Percentiles rank a stretch among this genome's conserved stretches.
These are phyloP conservation scores for Burhinus bistriatus DNA, from an alignment of 2,113 vertebrate species.

Conservation along the genomic window DNA sequence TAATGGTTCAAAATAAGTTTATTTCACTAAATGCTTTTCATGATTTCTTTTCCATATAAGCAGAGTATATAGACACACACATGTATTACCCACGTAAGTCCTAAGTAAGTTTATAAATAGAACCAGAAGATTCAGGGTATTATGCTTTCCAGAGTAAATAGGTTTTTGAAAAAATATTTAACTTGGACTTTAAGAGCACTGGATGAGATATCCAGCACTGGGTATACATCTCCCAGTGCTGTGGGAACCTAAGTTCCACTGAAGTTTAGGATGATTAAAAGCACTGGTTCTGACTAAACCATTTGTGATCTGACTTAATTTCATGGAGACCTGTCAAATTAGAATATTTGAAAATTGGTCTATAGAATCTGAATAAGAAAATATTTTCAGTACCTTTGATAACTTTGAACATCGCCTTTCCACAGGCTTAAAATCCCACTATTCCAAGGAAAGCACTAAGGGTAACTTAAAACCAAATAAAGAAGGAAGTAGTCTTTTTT, in stretches of 20 bases:
- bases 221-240: background rate
- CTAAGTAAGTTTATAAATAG: slow-evolving; percentile 10
- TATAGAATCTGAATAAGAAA: background rate
- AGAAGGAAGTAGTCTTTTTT: background rate
- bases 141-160: background rate
- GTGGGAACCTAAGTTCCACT: background rate
- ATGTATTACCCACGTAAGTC: background rate
- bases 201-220: background rate
- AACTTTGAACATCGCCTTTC: background rate
- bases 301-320: background rate
- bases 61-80: background rate
- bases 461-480: slow-evolving; percentile 7
- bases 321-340: background rate
- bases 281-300: background rate
- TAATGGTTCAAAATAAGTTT: background rate
- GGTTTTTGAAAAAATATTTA: background rate
- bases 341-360: background rate
- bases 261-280: background rate
- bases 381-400: background rate
- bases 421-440: background rate
- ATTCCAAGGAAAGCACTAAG: background rate
- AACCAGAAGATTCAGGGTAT: background rate
- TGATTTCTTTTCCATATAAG: background rate
- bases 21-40: background rate
- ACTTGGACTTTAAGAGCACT: background rate